Percentiles rank a stretch among this genome's conserved stretches.
phyloP scores from a whole-genome alignment of 2,113 vertebrate genomes.

The Cololabis saira region DNA sequence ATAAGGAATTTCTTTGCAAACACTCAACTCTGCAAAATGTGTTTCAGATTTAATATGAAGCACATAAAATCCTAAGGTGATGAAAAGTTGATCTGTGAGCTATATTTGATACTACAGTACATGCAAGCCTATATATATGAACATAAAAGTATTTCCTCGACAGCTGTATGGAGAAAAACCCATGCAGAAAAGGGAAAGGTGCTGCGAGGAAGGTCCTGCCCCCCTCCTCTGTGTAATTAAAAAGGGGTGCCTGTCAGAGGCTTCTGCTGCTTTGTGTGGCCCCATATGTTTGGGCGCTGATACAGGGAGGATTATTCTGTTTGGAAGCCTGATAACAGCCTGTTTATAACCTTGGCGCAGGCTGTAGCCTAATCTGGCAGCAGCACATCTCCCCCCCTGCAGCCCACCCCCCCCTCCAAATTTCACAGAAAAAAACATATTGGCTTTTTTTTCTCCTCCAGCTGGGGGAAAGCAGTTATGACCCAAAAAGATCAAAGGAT shows the following conservation, averaged over 20 bases:
- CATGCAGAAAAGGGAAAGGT: constrained; percentile 35
- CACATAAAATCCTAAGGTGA: neutral
- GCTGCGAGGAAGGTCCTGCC: constrained; percentile 69
- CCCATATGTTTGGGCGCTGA: constrained; percentile 98
- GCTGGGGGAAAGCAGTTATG: constrained; percentile 44
- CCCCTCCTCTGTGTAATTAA: constrained; percentile 94
- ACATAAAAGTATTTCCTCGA: constrained; percentile 24
- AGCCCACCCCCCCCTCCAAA: constrained; percentile 57
- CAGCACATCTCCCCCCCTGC: constrained; percentile 82
- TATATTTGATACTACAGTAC: neutral
- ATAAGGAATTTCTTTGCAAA: neutral
- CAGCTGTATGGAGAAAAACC: constrained; percentile 36
- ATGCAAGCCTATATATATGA: constrained; percentile 1
- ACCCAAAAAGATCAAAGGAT: constrained; percentile 42
- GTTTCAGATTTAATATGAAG: neutral
- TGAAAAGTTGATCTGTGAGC: neutral
- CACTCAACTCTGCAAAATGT: neutral
- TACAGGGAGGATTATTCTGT: constrained; percentile 99
- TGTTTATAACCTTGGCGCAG: constrained; percentile 99
- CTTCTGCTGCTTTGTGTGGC: constrained; percentile 94
- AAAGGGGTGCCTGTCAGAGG: constrained; percentile 97
- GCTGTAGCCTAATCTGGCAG: constrained; percentile 96
- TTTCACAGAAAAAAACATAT: constrained; percentile 61
- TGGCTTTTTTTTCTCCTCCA: constrained; percentile 53
- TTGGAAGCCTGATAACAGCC: constrained; percentile 96